phyloP scores from a whole-genome alignment of 2,797 vertebrate genomes.

The Thamnophis elegans region DNA sequence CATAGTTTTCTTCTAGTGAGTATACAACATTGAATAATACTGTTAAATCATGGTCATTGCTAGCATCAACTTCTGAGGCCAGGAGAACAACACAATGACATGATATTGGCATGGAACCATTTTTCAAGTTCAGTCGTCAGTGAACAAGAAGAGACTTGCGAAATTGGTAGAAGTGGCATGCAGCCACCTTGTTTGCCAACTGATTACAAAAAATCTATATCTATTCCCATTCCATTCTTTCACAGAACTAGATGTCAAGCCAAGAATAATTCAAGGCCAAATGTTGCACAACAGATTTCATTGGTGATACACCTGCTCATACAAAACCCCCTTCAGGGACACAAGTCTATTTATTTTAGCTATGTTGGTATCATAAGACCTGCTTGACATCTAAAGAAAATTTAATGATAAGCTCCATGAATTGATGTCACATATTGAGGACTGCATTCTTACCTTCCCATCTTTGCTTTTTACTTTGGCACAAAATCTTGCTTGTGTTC shows the following conservation, averaged over 20 bases:
- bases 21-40: conserved; percentile 16
- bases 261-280: not conserved
- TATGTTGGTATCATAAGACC: not conserved
- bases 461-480: not conserved
- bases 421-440: not conserved
- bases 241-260: not conserved
- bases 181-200: conserved; percentile 42
- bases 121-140: not conserved
- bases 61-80: conserved; percentile 25
- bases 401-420: not conserved
- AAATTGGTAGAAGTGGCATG: conserved; percentile 26
- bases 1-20: not conserved
- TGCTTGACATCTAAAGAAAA: not conserved
- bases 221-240: not conserved
- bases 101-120: conserved; percentile 20
- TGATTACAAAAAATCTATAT: not conserved
- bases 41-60: conserved; percentile 6
- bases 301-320: not conserved
- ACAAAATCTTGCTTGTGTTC: not conserved
- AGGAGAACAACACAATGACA: conserved; percentile 28
- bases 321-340: not conserved
- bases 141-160: conserved; percentile 10
- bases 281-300: not conserved
- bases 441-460: not conserved
- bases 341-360: not conserved